Evolutionary conservation across 2,113 vertebrate species (phyloP), one percentile per base, ranked within the genome.

Genomic region (Amblyopsis rosae): DNA sequence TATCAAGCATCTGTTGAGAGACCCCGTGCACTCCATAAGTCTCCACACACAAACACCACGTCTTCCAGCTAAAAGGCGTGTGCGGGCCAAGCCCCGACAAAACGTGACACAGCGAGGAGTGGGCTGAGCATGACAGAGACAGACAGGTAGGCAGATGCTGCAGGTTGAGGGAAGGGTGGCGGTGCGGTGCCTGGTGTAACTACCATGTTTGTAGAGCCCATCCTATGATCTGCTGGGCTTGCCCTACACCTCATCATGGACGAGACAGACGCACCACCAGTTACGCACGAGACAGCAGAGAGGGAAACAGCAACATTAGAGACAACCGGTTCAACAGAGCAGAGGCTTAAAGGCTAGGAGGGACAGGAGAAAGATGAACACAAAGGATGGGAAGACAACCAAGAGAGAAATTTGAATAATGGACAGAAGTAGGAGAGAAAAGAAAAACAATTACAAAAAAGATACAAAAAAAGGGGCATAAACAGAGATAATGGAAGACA

Each of bases 51-150:
- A 41, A 41, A 41, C 35, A 41, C 35, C 7, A 8, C 35, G 7
- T 41, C 35, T 5, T 6, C 35, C 7, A 41, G 35, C 75, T 62
- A 68, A 60, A 67, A 62, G 75, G 75, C 75, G 69, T 78, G 84
- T 83, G 73, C 26, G 60, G 61, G 76, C 53, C 58, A 60, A 57
- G 19, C 54, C 62, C 41, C 9, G 12, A 66, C 79, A 65, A 26
- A 63, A 81, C 80, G 71, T 74, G 68, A 80, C 75, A 76, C 76
- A 80, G 63, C 78, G 80, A 72, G 67, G 60, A 63, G 73, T 60
- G 69, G 15, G 69, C 65, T 62, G 61, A 70, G 59, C 58, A 59
- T 76, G 81, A 82, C 79, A 74, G 67, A 80, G 76, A 82, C 67
- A 66, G 82, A 80, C 78, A 65, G 76, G 46, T 2, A 1, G 74